Evolutionary conservation across 2,888 invertebrate genomes (phyloP), one percentile per base, ranked within the genome.

Genomic region (Drosophila pullipes): DNA sequence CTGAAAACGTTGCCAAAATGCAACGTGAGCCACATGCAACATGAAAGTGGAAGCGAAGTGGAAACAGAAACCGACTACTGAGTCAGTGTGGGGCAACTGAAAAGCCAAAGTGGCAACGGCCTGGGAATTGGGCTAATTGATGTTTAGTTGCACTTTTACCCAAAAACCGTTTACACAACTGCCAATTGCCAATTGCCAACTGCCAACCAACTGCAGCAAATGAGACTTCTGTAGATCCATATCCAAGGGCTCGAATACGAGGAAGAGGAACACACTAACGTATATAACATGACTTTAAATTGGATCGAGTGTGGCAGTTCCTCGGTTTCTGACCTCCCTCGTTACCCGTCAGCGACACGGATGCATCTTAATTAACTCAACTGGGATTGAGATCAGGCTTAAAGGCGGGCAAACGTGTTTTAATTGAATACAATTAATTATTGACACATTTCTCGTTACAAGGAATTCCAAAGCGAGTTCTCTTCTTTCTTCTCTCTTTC

Each of bases 101-200:
- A 39, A 50, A 60, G 70, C 70, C 79, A 74, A 78, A 83, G 78
- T 83, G 83, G 77, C 85, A 88, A 69, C 61, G 82, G 79, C 90
- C 89, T 92, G 92, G 91, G 92, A 92, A 92, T 87, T 91, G 90
- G 92, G 92, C 91, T 92, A 92, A 92, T 93, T 93, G 93, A 85
- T 91, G 86, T 90, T 92, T 89, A 91, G 93, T 88, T 93, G 93
- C 92, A 93, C 92, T 93, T 91, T 92, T 92, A 92, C 89, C 90
- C 84, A 84, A 91, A 89, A 90, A 87, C 87, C 83, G 88, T 91
- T 90, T 89, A 88, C 83, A 83, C 79, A 81, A 76, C 67, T 72
- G 69, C 71, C 72, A 78, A 61, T 69, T 58, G 49, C 64, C 74
- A 79, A 61, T 67, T 58, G 49, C 64, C 62, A 64, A 39, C 25